These are phyloP conservation scores for Trichacis sp. DNA, from an alignment of 2,888 invertebrate genomes.

Conservation along the genomic window DNA sequence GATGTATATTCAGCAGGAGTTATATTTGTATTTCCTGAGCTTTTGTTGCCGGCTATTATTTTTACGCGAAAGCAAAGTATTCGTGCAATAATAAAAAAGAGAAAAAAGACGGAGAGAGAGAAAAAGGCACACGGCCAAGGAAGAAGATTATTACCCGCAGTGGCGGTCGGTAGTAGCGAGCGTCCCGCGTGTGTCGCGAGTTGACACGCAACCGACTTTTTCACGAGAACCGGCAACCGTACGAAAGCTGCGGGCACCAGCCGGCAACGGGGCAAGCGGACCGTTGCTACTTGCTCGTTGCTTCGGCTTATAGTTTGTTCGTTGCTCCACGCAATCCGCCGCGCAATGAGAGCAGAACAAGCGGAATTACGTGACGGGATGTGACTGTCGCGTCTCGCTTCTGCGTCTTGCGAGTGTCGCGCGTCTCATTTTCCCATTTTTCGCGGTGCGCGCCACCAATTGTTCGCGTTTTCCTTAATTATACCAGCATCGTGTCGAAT, in stretches of 20 bases:
- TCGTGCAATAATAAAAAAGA: not conserved
- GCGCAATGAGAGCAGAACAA: slow-evolving; percentile 51
- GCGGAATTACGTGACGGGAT: slow-evolving; percentile 45
- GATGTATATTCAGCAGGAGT: not conserved
- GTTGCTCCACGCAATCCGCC: slow-evolving; percentile 42
- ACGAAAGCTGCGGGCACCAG: slow-evolving; percentile 54
- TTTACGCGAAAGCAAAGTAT: not conserved
- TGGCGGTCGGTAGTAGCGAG: slow-evolving; percentile 32
- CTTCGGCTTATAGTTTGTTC: slow-evolving; percentile 37
- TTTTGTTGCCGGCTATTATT: not conserved
- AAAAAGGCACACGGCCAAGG: slow-evolving; percentile 34
- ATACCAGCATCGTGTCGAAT: not conserved
- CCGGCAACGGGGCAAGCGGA: slow-evolving; percentile 45
- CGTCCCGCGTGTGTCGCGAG: slow-evolving; percentile 47
- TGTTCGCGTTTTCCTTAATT: not conserved
- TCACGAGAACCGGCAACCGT: slow-evolving; percentile 47
- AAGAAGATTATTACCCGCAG: slow-evolving; percentile 53
- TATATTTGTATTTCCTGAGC: not conserved
- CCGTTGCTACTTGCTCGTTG: slow-evolving; percentile 43
- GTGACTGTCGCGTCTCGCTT: slow-evolving; percentile 44
- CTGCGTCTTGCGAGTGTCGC: slow-evolving; percentile 43
- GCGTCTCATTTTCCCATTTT: slow-evolving; percentile 3
- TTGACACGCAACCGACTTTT: slow-evolving; percentile 55
- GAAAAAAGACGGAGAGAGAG: slow-evolving; percentile 1
- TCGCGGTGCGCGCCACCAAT: not conserved